Conservation (phyloP, 1,140 invertebrate species). For the Palaemon carinicauda region DNA sequence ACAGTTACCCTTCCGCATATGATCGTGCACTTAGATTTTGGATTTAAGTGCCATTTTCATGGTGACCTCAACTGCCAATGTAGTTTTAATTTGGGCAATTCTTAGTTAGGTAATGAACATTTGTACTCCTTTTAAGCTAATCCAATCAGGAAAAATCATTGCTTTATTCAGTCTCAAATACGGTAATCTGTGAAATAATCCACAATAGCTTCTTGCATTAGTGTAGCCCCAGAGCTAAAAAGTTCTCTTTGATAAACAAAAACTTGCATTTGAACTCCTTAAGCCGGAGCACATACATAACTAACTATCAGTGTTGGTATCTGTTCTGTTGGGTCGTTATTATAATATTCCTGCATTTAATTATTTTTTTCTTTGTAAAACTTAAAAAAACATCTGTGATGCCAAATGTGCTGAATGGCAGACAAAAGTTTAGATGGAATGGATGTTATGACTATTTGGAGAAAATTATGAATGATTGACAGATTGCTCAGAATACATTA, state of each 20-base stretch:
- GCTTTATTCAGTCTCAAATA: constrained; percentile 55
- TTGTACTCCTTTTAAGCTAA: constrained; percentile 54
- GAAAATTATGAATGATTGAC: constrained; percentile 51
- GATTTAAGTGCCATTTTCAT: constrained; percentile 60
- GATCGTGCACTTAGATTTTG: constrained; percentile 60
- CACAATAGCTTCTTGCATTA: constrained; percentile 57
- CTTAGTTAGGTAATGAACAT: constrained; percentile 59
- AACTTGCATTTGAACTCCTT: constrained; percentile 53
- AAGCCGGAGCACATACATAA: constrained; percentile 55
- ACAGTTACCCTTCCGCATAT: constrained; percentile 60
- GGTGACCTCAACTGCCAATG: constrained; percentile 61
- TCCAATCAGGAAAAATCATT: constrained; percentile 55
- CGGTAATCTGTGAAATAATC: constrained; percentile 53
- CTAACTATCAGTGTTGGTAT: constrained; percentile 54
- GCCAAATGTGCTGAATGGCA: constrained; percentile 57
- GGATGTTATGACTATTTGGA: constrained; percentile 31
- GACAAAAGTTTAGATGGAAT: constrained; percentile 48
- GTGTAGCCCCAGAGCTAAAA: constrained; percentile 55
- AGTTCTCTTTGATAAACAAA: constrained; percentile 49
- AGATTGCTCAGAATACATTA: constrained; percentile 56
- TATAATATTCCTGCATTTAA: constrained; percentile 52
- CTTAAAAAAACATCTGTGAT: constrained; percentile 47
- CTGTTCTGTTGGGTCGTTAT: constrained; percentile 44
- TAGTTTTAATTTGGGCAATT: constrained; percentile 61
- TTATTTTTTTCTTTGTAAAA: constrained; percentile 31